Base-by-base conservation (phyloP, 2,113 vertebrate species). In the Isichthys henryi region DNA sequence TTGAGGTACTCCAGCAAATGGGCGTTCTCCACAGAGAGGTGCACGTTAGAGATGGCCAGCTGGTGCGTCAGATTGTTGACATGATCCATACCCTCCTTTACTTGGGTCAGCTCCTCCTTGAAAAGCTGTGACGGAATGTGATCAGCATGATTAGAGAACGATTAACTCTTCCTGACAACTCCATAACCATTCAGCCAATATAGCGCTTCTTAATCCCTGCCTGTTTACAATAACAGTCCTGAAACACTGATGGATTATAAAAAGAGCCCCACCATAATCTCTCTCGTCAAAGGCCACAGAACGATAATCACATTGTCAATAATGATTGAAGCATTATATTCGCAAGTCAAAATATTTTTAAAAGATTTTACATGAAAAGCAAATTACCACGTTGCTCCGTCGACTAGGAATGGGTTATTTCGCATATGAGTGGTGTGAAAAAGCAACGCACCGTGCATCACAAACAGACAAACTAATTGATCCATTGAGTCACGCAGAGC, bases 61-160 rank as follows among this genome's bases (percentile, higher is more conserved):
- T 97, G 97, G 91, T 97, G 97, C 0, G 96, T 96, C 45, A 97
- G 93, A 50, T 97, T 96, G 87, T 97, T 97, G 70, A 96, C 93
- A 82, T 94, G 90, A 88, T 97, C 96, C 92, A 96, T 94, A 4
- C 96, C 96, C 48, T 97, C 96, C 92, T 96, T 96, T 93, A 97
- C 90, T 3, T 96, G 95, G 2, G 94, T 94, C 43, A 97, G 93
- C 92, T 97, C 96, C 90, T 97, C 96, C 92, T 96, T 96, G 93
- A 97, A 97, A 31, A 97, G 89, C 96, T 97, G 56, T 86, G 88
- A 17, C 88, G 39, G 88, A 70, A 92, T 0, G 39, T 23, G 48
- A 19, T 7, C 35, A 43, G 35, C 35, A 43, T 70, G 21, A 45
- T 85, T 50, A 39, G 31, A 84, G 43, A 46, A 17, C 23, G 23